These are phyloP conservation scores for Campaea margaritaria DNA, from an alignment of 2,888 invertebrate species.

Conservation along the genomic window DNA sequence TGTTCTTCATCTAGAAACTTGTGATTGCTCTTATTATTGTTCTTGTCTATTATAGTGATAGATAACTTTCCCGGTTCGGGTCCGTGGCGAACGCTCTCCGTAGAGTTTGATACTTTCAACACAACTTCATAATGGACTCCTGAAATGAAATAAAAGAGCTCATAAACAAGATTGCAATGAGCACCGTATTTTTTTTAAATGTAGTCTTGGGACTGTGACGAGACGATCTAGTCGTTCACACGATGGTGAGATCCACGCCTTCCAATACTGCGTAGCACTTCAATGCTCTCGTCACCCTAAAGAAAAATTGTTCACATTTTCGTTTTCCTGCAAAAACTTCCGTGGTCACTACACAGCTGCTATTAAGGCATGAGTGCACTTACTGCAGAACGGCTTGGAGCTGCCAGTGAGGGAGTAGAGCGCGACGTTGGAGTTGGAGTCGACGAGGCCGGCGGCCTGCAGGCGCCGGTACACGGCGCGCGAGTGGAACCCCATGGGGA, in stretches of 20 bases:
- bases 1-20: conserved; percentile 84
- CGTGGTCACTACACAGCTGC: too few species aligned
- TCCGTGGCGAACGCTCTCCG: conserved; percentile 89
- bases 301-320: too few species aligned
- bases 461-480: conserved; percentile 81
- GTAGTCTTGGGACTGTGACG: too few species aligned
- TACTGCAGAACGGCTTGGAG: conserved; percentile 91
- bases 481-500: conserved; percentile 89
- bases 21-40: conserved; percentile 85
- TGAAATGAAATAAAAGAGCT: conserved; percentile 65
- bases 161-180: too few species aligned
- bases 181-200: too few species aligned
- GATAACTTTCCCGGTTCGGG: conserved; percentile 92
- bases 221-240: too few species aligned
- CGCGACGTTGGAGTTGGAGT: conserved; percentile 81
- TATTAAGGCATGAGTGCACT: too few species aligned
- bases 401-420: conserved; percentile 91
- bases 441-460: conserved; percentile 70
- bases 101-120: conserved; percentile 89
- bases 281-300: too few species aligned
- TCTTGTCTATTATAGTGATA: conserved; percentile 87
- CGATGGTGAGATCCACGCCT: too few species aligned
- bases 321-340: too few species aligned
- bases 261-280: too few species aligned
- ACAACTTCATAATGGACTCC: conserved; percentile 92